phyloP scores from a whole-genome alignment of 2,888 invertebrate species.

The Hermaeophaga mercurialis region DNA sequence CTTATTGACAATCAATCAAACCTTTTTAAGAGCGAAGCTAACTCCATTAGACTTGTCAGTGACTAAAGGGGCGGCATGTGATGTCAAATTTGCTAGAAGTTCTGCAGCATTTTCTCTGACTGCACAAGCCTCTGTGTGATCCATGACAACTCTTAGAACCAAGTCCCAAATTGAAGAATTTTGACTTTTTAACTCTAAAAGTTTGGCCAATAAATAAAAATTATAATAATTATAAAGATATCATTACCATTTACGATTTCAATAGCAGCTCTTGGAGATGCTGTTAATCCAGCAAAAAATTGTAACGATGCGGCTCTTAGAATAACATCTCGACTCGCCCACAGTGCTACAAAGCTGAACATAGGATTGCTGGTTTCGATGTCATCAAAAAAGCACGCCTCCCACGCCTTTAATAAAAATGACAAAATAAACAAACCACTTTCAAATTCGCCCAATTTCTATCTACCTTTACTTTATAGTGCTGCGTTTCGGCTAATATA shows the following conservation, averaged over 20 bases:
- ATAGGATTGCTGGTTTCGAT: constrained; percentile 40
- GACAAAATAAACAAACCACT: not conserved
- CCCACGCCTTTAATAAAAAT: constrained; percentile 46
- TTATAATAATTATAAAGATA: not conserved
- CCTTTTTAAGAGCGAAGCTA: constrained; percentile 32
- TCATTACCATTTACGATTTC: constrained; percentile 51
- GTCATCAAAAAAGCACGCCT: constrained; percentile 49
- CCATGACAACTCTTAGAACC: constrained; percentile 51
- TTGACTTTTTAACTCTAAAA: constrained; percentile 41
- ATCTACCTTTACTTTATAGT: constrained; percentile 55
- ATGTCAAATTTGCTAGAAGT: constrained; percentile 58
- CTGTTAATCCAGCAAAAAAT: constrained; percentile 58
- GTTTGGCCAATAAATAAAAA: not conserved
- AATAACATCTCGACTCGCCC: constrained; percentile 61
- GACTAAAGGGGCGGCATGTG: constrained; percentile 38
- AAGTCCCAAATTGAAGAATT: constrained; percentile 49
- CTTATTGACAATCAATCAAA: constrained; percentile 12
- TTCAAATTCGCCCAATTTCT: not conserved
- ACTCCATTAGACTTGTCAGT: constrained; percentile 24
- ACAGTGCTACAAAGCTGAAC: constrained; percentile 58
- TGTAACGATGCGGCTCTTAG: constrained; percentile 62
- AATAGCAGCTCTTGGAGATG: constrained; percentile 47
- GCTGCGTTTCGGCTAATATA: constrained; percentile 59
- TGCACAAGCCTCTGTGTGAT: constrained; percentile 61
- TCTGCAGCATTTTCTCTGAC: constrained; percentile 64